Evolutionary conservation across 2,113 vertebrate species (phyloP).

Genomic region (Calypte anna): DNA sequence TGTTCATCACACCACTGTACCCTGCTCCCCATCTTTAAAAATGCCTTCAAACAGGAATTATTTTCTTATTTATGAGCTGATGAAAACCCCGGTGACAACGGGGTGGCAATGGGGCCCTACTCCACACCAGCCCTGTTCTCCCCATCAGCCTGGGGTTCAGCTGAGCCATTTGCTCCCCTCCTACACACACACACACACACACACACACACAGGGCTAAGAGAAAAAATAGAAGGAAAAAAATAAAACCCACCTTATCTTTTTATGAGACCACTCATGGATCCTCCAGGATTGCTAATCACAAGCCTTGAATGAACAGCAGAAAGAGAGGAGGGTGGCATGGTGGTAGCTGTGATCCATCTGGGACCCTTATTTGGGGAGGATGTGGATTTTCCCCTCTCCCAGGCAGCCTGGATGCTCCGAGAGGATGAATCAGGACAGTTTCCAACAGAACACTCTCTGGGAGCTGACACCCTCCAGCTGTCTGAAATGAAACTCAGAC

Average conservation of each 20-base stretch:
- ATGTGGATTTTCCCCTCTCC: neutral
- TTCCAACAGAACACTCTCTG: neutral
- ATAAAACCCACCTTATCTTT: neutral
- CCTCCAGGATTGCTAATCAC: neutral
- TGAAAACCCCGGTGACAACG: neutral
- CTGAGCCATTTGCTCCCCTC: neutral
- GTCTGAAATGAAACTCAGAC: neutral
- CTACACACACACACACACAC: too few species aligned
- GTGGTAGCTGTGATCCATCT: neutral
- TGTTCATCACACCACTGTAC: neutral
- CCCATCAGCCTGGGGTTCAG: neutral
- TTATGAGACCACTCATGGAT: neutral
- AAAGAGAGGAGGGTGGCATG: neutral
- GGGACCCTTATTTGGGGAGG: accelerated
- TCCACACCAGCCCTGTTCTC: accelerated
- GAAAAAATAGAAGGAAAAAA: neutral
- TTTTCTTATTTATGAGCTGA: neutral
- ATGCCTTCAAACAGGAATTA: neutral
- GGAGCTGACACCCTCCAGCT: neutral
- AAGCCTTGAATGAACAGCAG: neutral
- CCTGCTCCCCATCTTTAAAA: neutral
- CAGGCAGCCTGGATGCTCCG: neutral
- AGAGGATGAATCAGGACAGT: accelerated
- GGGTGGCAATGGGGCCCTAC: neutral
- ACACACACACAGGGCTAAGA: neutral